Percentiles rank a stretch among this genome's conserved stretches.
Evolutionary conservation across 2,888 invertebrate genomes (phyloP).

Genomic region (Xestia sexstrigata): DNA sequence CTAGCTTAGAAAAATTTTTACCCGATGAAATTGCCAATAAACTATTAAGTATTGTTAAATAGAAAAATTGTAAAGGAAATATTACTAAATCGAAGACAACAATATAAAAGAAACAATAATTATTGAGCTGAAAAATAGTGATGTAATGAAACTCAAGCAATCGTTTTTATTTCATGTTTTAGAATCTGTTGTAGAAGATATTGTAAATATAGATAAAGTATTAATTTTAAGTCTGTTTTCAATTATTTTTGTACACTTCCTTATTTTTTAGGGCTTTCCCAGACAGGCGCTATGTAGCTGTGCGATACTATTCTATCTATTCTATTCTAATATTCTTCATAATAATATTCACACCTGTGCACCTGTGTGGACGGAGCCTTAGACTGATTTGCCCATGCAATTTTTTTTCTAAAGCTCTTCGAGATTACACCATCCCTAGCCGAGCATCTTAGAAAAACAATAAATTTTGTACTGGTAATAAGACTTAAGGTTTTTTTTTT

Average conservation of each 20-base stretch:
- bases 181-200: constrained; percentile 44
- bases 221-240: constrained; percentile 39
- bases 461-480: constrained; percentile 61
- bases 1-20: constrained; percentile 53
- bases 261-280: not conserved
- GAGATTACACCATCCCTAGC: not conserved
- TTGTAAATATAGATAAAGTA: constrained; percentile 52
- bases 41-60: constrained; percentile 35
- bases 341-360: constrained; percentile 13
- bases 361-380: constrained; percentile 4
- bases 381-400: constrained; percentile 15
- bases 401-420: not conserved
- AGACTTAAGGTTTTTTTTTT: constrained; percentile 68
- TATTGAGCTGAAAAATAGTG: constrained; percentile 24
- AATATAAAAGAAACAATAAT: constrained; percentile 22
- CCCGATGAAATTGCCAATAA: constrained; percentile 51
- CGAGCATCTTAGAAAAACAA: not conserved
- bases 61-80: constrained; percentile 40
- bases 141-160: constrained; percentile 43
- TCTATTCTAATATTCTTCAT: no score
- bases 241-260: constrained; percentile 5
- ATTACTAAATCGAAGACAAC: constrained; percentile 23
- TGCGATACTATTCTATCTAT: no score
- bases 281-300: constrained; percentile 3
- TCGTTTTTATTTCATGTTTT: constrained; percentile 49